Evolutionary conservation across 2,888 invertebrate species (phyloP).

Genomic region (Myopa testacea): DNA sequence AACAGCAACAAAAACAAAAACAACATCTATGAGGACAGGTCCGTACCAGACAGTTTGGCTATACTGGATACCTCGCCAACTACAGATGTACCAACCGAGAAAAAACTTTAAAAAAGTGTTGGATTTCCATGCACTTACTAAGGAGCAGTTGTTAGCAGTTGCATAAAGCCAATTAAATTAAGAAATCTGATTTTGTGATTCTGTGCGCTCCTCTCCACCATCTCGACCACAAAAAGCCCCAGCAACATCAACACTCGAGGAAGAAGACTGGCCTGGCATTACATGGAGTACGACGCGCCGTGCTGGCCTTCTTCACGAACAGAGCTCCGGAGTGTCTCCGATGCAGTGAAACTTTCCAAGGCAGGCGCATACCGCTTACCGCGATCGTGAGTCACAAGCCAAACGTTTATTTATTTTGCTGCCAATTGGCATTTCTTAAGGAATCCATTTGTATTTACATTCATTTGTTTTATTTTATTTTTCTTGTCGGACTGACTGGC

Average conservation of each 20-base stretch:
- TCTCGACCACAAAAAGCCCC: neutral
- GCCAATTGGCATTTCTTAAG: conserved; percentile 1
- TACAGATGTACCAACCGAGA: neutral
- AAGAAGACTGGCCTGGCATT: conserved; percentile 1
- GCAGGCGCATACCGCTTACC: neutral
- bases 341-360: neutral
- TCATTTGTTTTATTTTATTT: neutral
- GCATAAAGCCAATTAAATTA: conserved; percentile 59
- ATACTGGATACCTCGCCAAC: neutral
- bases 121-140: conserved; percentile 5
- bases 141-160: conserved; percentile 13
- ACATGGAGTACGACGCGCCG: neutral
- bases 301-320: neutral
- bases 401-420: conserved; percentile 18
- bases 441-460: neutral
- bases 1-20: neutral
- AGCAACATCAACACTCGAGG: neutral
- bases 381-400: conserved; percentile 36
- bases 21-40: conserved; percentile 4
- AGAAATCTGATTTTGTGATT: conserved; percentile 57
- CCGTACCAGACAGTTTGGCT: conserved; percentile 33
- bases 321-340: neutral
- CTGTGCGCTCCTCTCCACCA: conserved; percentile 38
- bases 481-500: neutral
- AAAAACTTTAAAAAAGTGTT: neutral